phyloP scores from a whole-genome alignment of 2,888 invertebrate species.

The Phortica okadai region DNA sequence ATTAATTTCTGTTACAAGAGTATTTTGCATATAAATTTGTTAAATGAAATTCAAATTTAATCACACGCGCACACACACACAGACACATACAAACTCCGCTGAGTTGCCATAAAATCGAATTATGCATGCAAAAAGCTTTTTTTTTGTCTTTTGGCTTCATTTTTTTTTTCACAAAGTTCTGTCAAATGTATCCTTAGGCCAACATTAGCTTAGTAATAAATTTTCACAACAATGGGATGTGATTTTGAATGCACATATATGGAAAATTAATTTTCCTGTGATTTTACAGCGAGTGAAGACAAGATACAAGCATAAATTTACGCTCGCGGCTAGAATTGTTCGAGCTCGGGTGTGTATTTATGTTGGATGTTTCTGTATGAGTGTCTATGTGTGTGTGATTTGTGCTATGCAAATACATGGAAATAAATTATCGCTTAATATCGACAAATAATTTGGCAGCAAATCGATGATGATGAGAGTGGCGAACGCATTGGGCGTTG shows the following conservation, averaged over 20 bases:
- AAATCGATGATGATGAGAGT: neutral
- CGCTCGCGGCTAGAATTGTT: slow-evolving; percentile 53
- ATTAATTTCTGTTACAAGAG: slow-evolving; percentile 42
- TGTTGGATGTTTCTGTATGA: neutral
- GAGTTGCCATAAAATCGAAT: slow-evolving; percentile 42
- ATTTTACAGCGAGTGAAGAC: slow-evolving; percentile 53
- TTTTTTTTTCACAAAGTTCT: slow-evolving; percentile 16
- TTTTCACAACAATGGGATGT: slow-evolving; percentile 59
- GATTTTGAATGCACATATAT: slow-evolving; percentile 51
- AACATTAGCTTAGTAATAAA: slow-evolving; percentile 66
- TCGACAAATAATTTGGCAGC: slow-evolving; percentile 60
- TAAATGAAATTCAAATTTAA: slow-evolving; percentile 54
- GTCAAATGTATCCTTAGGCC: slow-evolving; percentile 54
- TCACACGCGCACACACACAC: slow-evolving; percentile 44
- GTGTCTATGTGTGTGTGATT: neutral
- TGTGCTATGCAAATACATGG: slow-evolving; percentile 23
- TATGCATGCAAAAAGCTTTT: slow-evolving; percentile 23
- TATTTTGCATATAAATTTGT: slow-evolving; percentile 43
- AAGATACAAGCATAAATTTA: slow-evolving; percentile 53
- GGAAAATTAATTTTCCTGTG: slow-evolving; percentile 66
- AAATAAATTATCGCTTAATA: slow-evolving; percentile 68
- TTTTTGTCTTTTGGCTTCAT: slow-evolving; percentile 17
- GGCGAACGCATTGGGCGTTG: too few species aligned
- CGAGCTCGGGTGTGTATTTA: slow-evolving; percentile 46
- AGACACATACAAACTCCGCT: slow-evolving; percentile 54